Evolutionary conservation across 2,113 vertebrate species (phyloP), one percentile per base, ranked within the genome.

Genomic region (Climacteris rufus): DNA sequence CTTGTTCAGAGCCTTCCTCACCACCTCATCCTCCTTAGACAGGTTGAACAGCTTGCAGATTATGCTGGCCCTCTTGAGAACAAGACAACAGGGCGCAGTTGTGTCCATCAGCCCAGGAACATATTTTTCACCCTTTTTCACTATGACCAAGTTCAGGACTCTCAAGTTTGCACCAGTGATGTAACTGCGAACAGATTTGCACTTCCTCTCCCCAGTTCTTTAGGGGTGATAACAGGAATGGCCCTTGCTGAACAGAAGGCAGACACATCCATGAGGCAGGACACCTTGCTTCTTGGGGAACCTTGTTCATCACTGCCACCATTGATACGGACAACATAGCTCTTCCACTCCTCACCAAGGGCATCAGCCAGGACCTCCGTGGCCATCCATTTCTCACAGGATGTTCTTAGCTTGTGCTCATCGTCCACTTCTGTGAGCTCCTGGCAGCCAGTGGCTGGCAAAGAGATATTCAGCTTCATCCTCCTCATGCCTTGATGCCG

Each of bases 231-330:
- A 99, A 93, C 99, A 99, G 59, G 99, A 99, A 93, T 99, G 98
- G 15, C 99, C 98, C 97, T 99, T 99, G 96, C 99, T 99, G 86
- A 99, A 98, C 22, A 99, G 98, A 84, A 99, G 98, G 54, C 99
- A 99, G 63, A 99, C 99, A 24, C 99, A 98, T 24, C 99, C 98
- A 0, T 99, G 98, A 33, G 99, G 99, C 94, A 99, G 94, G 68
- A 99, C 99, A 42, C 99, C 99, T 40, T 99, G 99, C 96, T 99
- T 99, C 99, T 99, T 99, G 87, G 99, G 99, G 95, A 99, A 99
- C 99, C 99, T 93, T 99, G 99, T 49, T 99, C 99, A 97, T 99
- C 99, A 5, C 99, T 99, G 57, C 99, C 98, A 70, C 99, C 99
- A 17, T 99, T 99, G 98, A 99, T 99, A 30, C 98, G 98, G 52